phyloP scores from a whole-genome alignment of 2,113 vertebrate genomes.

The Lasiurus cinereus region DNA sequence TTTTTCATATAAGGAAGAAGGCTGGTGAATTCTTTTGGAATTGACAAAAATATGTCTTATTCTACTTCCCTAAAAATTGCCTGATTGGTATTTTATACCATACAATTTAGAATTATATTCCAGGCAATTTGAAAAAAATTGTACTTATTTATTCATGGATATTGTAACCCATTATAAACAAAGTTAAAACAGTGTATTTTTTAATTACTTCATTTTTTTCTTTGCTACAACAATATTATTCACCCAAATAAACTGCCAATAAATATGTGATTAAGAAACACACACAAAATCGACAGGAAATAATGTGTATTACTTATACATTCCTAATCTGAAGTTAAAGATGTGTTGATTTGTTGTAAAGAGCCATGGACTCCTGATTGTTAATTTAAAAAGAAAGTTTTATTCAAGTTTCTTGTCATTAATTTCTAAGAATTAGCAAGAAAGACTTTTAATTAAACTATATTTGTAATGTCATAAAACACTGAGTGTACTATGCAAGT shows the following conservation, averaged over 20 bases:
- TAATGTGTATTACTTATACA: neutral
- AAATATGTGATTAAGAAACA: slow-evolving; percentile 20
- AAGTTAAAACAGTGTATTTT: slow-evolving; percentile 49
- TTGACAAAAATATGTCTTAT: slow-evolving; percentile 32
- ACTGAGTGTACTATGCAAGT: slow-evolving; percentile 47
- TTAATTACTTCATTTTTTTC: slow-evolving; percentile 46
- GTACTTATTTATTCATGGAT: neutral
- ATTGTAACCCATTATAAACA: neutral
- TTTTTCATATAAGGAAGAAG: slow-evolving; percentile 24
- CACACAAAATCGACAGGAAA: neutral
- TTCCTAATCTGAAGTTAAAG: slow-evolving; percentile 48
- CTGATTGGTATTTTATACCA: neutral
- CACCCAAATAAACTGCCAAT: slow-evolving; percentile 67
- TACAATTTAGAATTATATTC: slow-evolving; percentile 56
- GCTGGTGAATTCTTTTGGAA: slow-evolving; percentile 50
- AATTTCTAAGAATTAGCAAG: slow-evolving; percentile 38
- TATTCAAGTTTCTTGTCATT: neutral
- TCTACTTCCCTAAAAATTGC: slow-evolving; percentile 31
- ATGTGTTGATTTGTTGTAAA: neutral
- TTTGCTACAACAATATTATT: slow-evolving; percentile 31
- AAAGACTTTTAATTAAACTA: slow-evolving; percentile 50
- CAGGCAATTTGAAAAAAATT: slow-evolving; percentile 40
- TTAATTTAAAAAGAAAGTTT: slow-evolving; percentile 48
- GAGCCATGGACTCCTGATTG: neutral
- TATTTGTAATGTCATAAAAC: slow-evolving; percentile 48